Evolutionary conservation across 1,140 invertebrate genomes (phyloP), one percentile per base, ranked within the genome.

Genomic region (Harpegnathos saltator): DNA sequence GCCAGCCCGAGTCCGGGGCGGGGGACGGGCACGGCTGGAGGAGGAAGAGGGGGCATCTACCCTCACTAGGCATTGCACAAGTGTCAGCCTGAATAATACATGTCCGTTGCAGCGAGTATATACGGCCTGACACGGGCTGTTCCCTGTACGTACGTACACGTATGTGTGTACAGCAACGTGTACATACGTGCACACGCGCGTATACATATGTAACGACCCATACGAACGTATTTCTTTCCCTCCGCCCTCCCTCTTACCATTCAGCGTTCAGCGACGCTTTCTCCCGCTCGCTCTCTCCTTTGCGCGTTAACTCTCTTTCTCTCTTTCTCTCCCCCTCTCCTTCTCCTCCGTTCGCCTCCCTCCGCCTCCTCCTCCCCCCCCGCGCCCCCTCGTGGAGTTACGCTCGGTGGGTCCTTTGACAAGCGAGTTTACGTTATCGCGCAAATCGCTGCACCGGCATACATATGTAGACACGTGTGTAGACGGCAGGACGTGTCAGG

Each of bases 1-100:
- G 87, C 84, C 87, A 90, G 82, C 87, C 85, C 83, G 82, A 52
- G 69, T 86, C 68, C 83, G n/a, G n/a, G n/a, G n/a, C 63, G 72
- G 29, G 22, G 52, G 33, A 54, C 14, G 17, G 24, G 75, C 24
- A 26, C 5, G 69, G 48, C 48, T 59, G 24, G 38, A 7, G 54
- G 52, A 29, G 48, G 22, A 15, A 38, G 24, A 33, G 52, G 24
- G 81, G 29, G 66, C 44, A 85, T 90, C 85, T 77, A 74, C 85
- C 85, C 89, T 89, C 63, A 84, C 88, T 87, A 88, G 89, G 89
- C 86, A 85, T 85, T 86, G 85, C 87, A 82, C 89, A 83, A 90
- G 89, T 90, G 91, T 93, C 91, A 92, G 82, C 66, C 90, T 93
- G 93, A 93, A 93, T 94, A 94, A 94, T 93, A 91, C 92, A 92